phyloP scores from a whole-genome alignment of 2,113 vertebrate genomes.

The Eubucco bourcierii region DNA sequence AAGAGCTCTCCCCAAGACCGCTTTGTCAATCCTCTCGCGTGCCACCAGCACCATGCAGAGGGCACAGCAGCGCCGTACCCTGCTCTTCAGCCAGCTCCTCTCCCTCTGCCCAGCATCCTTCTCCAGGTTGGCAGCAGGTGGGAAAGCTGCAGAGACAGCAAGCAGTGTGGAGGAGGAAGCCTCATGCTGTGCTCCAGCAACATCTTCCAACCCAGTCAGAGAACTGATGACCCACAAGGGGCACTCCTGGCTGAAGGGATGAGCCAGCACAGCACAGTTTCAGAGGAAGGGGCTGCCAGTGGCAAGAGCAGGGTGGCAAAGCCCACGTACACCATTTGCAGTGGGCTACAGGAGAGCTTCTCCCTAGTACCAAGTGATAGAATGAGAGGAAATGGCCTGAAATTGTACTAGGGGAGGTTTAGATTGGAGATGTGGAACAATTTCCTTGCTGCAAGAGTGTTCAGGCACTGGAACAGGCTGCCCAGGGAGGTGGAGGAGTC shows the following conservation, averaged over 20 bases:
- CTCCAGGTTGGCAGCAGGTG: background rate
- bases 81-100: background rate
- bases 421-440: too few species aligned
- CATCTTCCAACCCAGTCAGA: background rate
- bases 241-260: fast-evolving
- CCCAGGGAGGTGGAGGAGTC: too few species aligned
- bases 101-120: background rate
- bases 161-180: background rate
- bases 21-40: background rate
- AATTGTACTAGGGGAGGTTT: too few species aligned
- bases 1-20: background rate
- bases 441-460: too few species aligned
- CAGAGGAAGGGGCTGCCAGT: background rate
- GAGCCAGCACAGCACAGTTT: background rate
- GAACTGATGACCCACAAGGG: too few species aligned
- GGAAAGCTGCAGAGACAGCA: background rate
- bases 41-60: background rate
- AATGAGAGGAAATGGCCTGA: too few species aligned
- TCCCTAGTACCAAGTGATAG: too few species aligned
- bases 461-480: too few species aligned
- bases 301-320: background rate
- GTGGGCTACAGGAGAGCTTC: too few species aligned
- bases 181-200: background rate
- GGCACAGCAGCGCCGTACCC: background rate
- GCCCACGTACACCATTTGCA: background rate